A percentile compares a stretch with the other conserved stretches of the same genome.
Evolutionary conservation across 2,888 invertebrate genomes (phyloP).

Genomic region (Carabus problematicus): DNA sequence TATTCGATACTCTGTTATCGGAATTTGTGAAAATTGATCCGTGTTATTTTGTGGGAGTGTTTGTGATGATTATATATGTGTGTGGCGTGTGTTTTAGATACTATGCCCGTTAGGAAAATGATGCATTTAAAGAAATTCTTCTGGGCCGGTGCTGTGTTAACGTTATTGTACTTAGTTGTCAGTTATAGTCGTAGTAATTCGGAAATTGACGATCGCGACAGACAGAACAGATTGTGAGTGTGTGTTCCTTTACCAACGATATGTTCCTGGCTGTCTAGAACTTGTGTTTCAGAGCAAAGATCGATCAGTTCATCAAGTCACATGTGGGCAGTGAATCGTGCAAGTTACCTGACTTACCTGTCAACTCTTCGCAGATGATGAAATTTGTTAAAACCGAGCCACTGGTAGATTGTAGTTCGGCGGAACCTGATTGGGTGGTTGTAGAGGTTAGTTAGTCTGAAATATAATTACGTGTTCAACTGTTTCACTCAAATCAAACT

Average conservation of each 20-base stretch:
- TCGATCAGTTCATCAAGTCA: conserved; percentile 60
- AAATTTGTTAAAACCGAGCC: conserved; percentile 71
- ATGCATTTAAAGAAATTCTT: conserved; percentile 22
- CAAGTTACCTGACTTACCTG: conserved; percentile 69
- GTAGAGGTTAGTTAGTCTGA: conserved; percentile 64
- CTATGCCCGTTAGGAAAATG: conserved; percentile 25
- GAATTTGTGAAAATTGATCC: too few relatives aligned
- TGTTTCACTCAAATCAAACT: too few relatives aligned
- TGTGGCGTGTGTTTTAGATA: conserved; percentile 12
- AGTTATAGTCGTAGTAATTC: conserved; percentile 40
- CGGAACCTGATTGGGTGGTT: conserved; percentile 76
- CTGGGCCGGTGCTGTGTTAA: conserved; percentile 15
- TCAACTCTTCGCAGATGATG: conserved; percentile 75
- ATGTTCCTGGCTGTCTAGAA: neutral
- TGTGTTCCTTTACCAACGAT: neutral
- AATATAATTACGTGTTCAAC: too few relatives aligned
- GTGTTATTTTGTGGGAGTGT: too few relatives aligned
- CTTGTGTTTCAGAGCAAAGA: conserved; percentile 56
- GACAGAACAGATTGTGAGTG: conserved; percentile 53
- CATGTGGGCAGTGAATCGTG: conserved; percentile 63
- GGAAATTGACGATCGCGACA: conserved; percentile 49
- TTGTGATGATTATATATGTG: neutral
- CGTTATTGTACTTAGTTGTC: conserved; percentile 25
- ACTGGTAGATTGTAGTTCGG: conserved; percentile 69
- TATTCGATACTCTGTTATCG: too few relatives aligned